Evolutionary conservation across 2,113 vertebrate genomes (phyloP), one percentile per base, ranked within the genome.

Genomic region (Thunnus maccoyii): DNA sequence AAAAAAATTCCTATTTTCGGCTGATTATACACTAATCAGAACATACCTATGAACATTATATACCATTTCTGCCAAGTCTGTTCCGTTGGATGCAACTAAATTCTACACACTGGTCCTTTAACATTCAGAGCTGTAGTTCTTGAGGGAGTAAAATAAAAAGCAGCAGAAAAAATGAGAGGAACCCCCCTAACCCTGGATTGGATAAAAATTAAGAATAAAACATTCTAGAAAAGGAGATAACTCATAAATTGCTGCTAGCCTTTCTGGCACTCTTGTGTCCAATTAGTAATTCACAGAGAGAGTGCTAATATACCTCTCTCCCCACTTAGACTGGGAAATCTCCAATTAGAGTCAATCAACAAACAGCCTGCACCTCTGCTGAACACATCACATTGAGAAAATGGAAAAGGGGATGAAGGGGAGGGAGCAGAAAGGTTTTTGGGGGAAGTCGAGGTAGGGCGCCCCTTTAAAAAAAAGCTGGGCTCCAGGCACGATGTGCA

Each of bases 281-380:
- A 97, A 97, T 98, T 97, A 98, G 95, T 93, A 95, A 95, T 95
- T 97, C 95, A 95, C 95, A 96, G 95, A 94, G 94, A 96, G 96
- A 95, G 87, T 51, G 94, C 95, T 97, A 97, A 96, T 93, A 96
- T 93, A 94, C 94, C 95, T 95, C 96, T 96, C 95, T 94, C 93
- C 92, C 91, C 95, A 96, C 94, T 97, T 95, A 96, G 95, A 96
- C 95, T 96, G 96, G 96, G 96, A 97, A 96, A 97, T 97, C 95
- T 97, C 96, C 96, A 97, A 97, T 98, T 98, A 97, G 96, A 97
- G 96, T 96, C 96, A 96, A 96, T 97, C 97, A 97, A 96, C 5
- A 95, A 96, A 96, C 94, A 94, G 95, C 95, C 96, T 91, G 94
- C 94, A 95, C 95, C 95, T 94, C 81, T 68, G 94, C 47, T 83